These are phyloP conservation scores for Bombus fervidus DNA, from an alignment of 1,140 invertebrate species.

Conservation along the genomic window DNA sequence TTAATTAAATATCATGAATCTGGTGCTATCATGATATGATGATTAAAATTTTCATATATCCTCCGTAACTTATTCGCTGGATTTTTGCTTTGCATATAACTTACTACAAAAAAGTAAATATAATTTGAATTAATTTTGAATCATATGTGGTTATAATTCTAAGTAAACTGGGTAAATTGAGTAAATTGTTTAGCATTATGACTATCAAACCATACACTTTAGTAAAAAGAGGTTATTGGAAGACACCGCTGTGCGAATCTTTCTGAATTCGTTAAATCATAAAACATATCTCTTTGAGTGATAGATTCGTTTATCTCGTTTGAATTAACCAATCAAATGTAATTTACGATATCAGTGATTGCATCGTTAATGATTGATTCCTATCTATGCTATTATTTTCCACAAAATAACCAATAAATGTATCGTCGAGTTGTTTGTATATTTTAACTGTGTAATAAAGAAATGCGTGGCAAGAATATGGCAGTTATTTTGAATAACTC, in stretches of 20 bases:
- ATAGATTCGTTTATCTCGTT: neutral
- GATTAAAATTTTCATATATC: neutral
- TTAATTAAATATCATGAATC: neutral
- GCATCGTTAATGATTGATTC: neutral
- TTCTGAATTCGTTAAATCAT: neutral
- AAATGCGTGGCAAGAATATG: constrained; percentile 15
- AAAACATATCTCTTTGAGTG: neutral
- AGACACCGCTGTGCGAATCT: neutral
- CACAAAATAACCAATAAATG: constrained; percentile 4
- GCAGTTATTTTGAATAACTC: constrained; percentile 13
- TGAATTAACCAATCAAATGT: constrained; percentile 31
- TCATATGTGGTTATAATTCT: neutral
- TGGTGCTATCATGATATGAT: neutral
- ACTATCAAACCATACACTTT: neutral
- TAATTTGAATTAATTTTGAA: neutral
- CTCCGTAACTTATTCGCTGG: neutral
- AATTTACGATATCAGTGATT: constrained; percentile 7
- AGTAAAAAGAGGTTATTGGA: neutral
- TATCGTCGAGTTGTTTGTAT: neutral
- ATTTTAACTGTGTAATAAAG: neutral
- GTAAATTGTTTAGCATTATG: neutral
- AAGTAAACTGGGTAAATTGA: neutral
- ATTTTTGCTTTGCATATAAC: neutral
- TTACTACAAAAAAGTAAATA: constrained; percentile 3
- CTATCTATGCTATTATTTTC: neutral